Percentiles rank a stretch among this genome's conserved stretches.
Conservation (phyloP, 2,888 invertebrate genomes). For the Drosophila niveifrons region DNA sequence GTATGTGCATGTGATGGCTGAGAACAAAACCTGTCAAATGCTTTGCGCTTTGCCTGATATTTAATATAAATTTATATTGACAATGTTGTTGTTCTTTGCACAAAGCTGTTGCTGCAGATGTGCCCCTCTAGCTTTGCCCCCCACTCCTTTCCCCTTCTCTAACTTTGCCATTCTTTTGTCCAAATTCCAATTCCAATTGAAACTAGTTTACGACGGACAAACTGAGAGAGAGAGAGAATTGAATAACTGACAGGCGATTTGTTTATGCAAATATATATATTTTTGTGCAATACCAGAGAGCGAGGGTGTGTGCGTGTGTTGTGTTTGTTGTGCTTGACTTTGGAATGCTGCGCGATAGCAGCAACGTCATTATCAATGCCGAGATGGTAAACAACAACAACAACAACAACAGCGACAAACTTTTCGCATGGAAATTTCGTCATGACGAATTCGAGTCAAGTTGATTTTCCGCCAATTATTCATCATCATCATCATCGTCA, state of each 20-base stretch:
- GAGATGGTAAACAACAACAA: slow-evolving; percentile 15
- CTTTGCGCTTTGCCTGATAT: slow-evolving; percentile 54
- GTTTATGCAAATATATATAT: slow-evolving; percentile 42
- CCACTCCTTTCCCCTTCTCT: not conserved
- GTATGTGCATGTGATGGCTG: slow-evolving; percentile 5
- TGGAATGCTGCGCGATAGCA: slow-evolving; percentile 57
- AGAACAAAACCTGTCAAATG: slow-evolving; percentile 58
- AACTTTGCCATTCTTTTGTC: not conserved
- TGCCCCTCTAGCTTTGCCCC: not conserved
- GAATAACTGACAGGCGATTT: slow-evolving; percentile 28
- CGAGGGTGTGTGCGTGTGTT: not conserved
- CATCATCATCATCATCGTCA: not conserved
- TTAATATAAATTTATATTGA: slow-evolving; percentile 60
- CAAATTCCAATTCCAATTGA: slow-evolving; percentile 11
- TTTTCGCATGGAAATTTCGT: slow-evolving; percentile 10
- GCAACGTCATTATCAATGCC: slow-evolving; percentile 37
- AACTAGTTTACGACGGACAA: slow-evolving; percentile 27
- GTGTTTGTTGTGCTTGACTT: slow-evolving; percentile 37
- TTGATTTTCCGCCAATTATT: slow-evolving; percentile 18
- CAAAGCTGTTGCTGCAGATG: slow-evolving; percentile 17
- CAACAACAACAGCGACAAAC: not conserved
- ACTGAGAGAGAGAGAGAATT: not conserved
- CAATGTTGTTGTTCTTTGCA: slow-evolving; percentile 23
- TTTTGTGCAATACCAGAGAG: slow-evolving; percentile 14
- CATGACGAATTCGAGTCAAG: not conserved